A percentile compares a stretch with the other conserved stretches of the same genome.
Evolutionary conservation across 2,888 invertebrate species (phyloP).

Genomic region (Gerris lacustris): DNA sequence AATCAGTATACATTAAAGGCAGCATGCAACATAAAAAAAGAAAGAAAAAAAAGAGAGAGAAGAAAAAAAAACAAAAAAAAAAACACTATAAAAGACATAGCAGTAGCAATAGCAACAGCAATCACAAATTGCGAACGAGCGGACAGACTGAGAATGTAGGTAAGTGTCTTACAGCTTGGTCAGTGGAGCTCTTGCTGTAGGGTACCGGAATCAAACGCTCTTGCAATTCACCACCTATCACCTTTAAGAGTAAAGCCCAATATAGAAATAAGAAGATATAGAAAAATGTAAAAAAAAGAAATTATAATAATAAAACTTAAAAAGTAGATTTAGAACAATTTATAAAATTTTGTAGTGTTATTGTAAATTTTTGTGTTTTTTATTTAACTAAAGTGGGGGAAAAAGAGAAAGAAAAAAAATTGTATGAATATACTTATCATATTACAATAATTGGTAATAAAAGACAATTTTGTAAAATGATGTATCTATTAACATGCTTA

Average conservation of each 20-base stretch:
- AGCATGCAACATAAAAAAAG: slow-evolving; percentile 24
- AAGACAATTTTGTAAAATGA: too few relatives aligned
- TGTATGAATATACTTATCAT: too few relatives aligned
- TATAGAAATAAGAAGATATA: slow-evolving; percentile 39
- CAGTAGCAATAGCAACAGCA: slow-evolving; percentile 30
- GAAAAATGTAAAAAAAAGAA: slow-evolving; percentile 21
- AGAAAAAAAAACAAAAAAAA: slow-evolving; percentile 11
- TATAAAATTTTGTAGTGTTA: not conserved
- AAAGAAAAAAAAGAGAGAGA: slow-evolving; percentile 18
- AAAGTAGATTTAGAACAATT: not conserved
- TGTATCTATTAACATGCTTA: too few relatives aligned
- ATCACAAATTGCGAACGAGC: slow-evolving; percentile 32
- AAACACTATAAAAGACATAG: slow-evolving; percentile 23
- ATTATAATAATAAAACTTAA: slow-evolving; percentile 8
- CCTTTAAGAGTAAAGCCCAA: slow-evolving; percentile 90
- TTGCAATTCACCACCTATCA: slow-evolving; percentile 99
- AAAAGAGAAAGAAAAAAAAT: too few relatives aligned
- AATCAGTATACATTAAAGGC: slow-evolving; percentile 18
- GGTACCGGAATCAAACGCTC: slow-evolving; percentile 99
- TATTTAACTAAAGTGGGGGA: too few relatives aligned
- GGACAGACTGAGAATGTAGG: slow-evolving; percentile 34
- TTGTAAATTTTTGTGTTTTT: too few relatives aligned
- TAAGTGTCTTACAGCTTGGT: slow-evolving; percentile 96
- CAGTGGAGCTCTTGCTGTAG: slow-evolving; percentile 99
- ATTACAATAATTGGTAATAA: too few relatives aligned